Evolutionary conservation across 2,797 vertebrate genomes (phyloP).

Genomic region (Mionectes olivaceus): DNA sequence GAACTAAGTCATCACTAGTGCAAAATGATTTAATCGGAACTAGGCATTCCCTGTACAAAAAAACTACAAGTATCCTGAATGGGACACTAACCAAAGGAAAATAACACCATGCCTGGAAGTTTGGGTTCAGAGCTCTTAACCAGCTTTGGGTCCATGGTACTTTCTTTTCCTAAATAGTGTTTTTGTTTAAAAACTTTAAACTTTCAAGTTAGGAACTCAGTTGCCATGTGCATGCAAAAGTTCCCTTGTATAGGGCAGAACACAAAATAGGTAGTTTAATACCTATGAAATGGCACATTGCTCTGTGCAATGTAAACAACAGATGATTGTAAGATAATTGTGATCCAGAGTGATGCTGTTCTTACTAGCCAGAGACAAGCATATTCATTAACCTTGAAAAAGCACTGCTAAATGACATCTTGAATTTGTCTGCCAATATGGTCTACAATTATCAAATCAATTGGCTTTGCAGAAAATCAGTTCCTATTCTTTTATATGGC

Average conservation of each 20-base stretch:
- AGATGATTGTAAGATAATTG: slow-evolving; percentile 67
- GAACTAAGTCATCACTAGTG: neutral
- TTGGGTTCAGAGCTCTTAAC: neutral
- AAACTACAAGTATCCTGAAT: neutral
- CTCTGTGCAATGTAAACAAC: slow-evolving; percentile 59
- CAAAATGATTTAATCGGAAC: neutral
- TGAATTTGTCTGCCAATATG: slow-evolving; percentile 78
- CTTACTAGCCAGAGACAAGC: slow-evolving; percentile 63
- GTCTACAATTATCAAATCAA: slow-evolving; percentile 81
- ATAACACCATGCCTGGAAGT: neutral
- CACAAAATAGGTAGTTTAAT: slow-evolving; percentile 51
- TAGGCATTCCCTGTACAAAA: neutral
- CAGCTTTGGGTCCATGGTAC: neutral
- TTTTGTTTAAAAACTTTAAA: slow-evolving; percentile 51
- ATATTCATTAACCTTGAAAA: slow-evolving; percentile 79
- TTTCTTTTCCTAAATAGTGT: neutral
- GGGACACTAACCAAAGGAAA: neutral
- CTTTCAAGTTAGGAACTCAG: slow-evolving; percentile 29
- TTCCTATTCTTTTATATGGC: slow-evolving; percentile 74
- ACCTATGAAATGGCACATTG: slow-evolving; percentile 34
- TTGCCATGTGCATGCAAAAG: neutral
- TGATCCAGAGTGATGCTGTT: slow-evolving; percentile 55
- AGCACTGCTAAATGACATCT: slow-evolving; percentile 76
- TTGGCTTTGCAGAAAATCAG: slow-evolving; percentile 79
- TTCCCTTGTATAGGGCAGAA: neutral